Percentiles rank a stretch among this genome's conserved stretches.
Evolutionary conservation across 2,797 vertebrate genomes (phyloP).

Genomic region (Danionella dracula): DNA sequence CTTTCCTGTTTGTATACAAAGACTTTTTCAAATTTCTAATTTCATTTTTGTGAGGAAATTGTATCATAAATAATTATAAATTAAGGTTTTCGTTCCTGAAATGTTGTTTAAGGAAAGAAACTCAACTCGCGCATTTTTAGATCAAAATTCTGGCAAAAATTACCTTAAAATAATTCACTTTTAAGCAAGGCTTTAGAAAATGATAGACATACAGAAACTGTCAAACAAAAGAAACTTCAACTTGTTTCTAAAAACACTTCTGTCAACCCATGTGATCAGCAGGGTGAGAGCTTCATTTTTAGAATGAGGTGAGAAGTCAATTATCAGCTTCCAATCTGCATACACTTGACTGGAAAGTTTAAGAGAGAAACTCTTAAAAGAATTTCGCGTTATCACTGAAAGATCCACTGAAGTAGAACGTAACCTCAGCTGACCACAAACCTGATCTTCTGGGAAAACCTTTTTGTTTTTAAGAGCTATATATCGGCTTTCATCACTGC

Average conservation of each 20-base stretch:
- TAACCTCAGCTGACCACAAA: not conserved
- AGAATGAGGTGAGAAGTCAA: constrained; percentile 42
- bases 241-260: not conserved
- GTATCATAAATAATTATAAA: no score
- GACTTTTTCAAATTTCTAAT: no score
- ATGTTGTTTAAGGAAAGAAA: no score
- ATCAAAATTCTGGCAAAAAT: no score
- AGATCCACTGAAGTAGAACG: constrained; percentile 23
- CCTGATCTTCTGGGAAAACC: not conserved
- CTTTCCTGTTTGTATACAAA: no score
- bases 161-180: no score
- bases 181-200: no score
- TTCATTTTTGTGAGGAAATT: no score
- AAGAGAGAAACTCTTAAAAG: constrained; percentile 24
- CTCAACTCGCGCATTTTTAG: no score
- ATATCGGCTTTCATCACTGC: no score
- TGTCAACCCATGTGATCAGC: not conserved
- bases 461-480: not conserved
- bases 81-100: no score
- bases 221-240: not conserved
- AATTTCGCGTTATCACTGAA: not conserved
- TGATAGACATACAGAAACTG: no score
- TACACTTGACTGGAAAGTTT: not conserved
- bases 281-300: not conserved
- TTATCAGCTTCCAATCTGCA: constrained; percentile 38